These are phyloP conservation scores for Distichodus sexfasciatus DNA, from an alignment of 2,797 vertebrate genomes.

Conservation along the genomic window DNA sequence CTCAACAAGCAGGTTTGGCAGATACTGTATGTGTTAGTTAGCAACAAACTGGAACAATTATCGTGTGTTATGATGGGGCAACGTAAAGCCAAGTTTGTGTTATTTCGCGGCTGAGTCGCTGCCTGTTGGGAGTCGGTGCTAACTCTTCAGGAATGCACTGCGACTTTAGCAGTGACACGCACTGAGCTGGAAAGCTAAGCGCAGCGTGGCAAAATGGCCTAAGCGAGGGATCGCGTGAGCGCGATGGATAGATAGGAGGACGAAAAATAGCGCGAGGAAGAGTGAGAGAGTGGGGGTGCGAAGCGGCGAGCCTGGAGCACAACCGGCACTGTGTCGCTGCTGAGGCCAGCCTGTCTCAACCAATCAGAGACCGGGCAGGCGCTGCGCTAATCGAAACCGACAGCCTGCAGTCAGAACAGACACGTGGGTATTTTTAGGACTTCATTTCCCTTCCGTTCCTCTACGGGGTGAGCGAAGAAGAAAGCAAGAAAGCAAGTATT, in stretches of 20 bases:
- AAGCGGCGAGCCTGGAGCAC: background rate
- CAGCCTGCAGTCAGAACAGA: conserved; percentile 15
- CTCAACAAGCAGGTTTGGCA: too few species aligned
- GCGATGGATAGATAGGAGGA: background rate
- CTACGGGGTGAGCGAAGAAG: conserved; percentile 1
- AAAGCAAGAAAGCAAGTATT: background rate
- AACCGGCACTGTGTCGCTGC: conserved; percentile 10
- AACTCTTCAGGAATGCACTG: background rate
- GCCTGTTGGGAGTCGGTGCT: background rate
- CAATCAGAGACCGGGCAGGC: conserved; percentile 38
- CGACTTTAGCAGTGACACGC: background rate
- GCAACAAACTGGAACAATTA: too few species aligned
- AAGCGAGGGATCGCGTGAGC: background rate
- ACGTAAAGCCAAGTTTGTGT: too few species aligned
- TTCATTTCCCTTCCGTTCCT: background rate
- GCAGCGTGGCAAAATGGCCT: background rate
- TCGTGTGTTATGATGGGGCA: too few species aligned
- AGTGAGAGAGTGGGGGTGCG: background rate
- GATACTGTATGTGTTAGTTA: too few species aligned
- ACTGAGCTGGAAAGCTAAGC: background rate
- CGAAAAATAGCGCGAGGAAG: too few species aligned
- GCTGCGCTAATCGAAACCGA: conserved; percentile 36
- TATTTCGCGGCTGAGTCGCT: too few species aligned
- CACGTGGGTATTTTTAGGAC: conserved; percentile 22
- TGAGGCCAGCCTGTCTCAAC: conserved; percentile 31